Evolutionary conservation across 2,888 invertebrate genomes (phyloP).

Genomic region (Meteorus colon): DNA sequence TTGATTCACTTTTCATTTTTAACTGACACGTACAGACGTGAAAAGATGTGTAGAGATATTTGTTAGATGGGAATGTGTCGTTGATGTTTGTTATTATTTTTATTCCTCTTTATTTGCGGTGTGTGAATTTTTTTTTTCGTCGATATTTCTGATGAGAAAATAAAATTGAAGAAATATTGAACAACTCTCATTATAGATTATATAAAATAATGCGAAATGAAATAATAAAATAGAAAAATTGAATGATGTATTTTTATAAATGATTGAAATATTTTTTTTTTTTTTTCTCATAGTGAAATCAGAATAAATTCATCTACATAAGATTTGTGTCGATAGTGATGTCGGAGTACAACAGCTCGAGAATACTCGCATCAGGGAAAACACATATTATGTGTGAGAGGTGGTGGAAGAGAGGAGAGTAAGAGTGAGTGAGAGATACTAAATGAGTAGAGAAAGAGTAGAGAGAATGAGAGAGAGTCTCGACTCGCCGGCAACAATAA

Average conservation of each 20-base stretch:
- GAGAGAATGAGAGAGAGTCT: slow-evolving; percentile 39
- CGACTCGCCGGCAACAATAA: slow-evolving; percentile 67
- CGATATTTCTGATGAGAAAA: not conserved
- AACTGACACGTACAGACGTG: too few relatives aligned
- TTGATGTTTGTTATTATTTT: not conserved
- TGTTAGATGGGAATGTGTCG: not conserved
- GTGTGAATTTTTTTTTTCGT: not conserved
- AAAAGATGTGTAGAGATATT: too few relatives aligned
- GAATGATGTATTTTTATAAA: too few relatives aligned
- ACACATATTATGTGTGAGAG: not conserved
- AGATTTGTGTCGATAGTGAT: too few relatives aligned
- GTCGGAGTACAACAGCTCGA: too few relatives aligned
- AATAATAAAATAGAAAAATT: too few relatives aligned
- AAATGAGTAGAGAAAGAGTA: slow-evolving; percentile 40
- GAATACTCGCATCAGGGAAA: too few relatives aligned
- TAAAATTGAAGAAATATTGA: too few relatives aligned
- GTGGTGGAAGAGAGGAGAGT: slow-evolving; percentile 34
- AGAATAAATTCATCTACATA: too few relatives aligned
- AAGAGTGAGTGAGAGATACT: slow-evolving; percentile 46
- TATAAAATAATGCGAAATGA: too few relatives aligned
- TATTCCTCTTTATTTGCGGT: not conserved
- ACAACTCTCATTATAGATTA: too few relatives aligned
- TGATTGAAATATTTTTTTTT: not conserved
- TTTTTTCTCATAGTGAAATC: not conserved
- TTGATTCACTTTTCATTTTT: not conserved